Percentiles rank a stretch among this genome's conserved stretches.
These are phyloP conservation scores for Gastrophysa polygoni DNA, from an alignment of 2,888 invertebrate genomes.

Conservation along the genomic window DNA sequence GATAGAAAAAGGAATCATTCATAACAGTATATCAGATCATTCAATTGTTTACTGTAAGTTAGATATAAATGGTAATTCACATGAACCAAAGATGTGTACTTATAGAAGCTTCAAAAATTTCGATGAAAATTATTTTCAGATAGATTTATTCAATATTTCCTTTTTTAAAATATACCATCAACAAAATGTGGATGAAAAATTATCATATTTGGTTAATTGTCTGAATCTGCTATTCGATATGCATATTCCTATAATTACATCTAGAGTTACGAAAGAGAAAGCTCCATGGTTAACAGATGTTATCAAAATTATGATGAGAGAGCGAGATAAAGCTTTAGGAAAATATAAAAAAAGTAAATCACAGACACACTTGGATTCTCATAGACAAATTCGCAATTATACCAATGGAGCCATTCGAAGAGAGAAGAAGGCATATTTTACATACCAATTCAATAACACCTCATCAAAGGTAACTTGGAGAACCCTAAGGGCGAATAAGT, in stretches of 20 bases:
- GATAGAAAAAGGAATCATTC: neutral
- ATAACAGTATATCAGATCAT: conserved; percentile 4
- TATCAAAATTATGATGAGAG: conserved; percentile 15
- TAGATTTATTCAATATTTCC: neutral
- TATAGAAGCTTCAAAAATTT: conserved; percentile 8
- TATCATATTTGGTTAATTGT: neutral
- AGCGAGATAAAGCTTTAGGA: conserved; percentile 7
- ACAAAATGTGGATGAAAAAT: neutral
- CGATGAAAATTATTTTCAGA: neutral
- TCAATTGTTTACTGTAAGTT: conserved; percentile 6
- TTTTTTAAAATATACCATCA: neutral
- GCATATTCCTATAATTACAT: conserved; percentile 7
- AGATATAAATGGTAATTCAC: neutral
- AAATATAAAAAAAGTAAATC: conserved; percentile 1
- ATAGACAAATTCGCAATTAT: conserved; percentile 5
- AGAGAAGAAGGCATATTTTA: neutral
- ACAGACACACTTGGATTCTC: neutral
- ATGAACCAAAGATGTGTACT: neutral
- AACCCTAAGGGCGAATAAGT: no score
- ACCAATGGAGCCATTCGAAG: neutral
- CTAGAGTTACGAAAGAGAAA: conserved; percentile 13
- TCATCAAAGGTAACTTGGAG: conserved; percentile 2
- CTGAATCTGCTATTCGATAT: conserved; percentile 6
- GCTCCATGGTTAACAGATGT: conserved; percentile 16
- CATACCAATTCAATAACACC: neutral